These are phyloP conservation scores for Nycticryphes semicollaris DNA, from an alignment of 2,113 vertebrate genomes.

Conservation along the genomic window DNA sequence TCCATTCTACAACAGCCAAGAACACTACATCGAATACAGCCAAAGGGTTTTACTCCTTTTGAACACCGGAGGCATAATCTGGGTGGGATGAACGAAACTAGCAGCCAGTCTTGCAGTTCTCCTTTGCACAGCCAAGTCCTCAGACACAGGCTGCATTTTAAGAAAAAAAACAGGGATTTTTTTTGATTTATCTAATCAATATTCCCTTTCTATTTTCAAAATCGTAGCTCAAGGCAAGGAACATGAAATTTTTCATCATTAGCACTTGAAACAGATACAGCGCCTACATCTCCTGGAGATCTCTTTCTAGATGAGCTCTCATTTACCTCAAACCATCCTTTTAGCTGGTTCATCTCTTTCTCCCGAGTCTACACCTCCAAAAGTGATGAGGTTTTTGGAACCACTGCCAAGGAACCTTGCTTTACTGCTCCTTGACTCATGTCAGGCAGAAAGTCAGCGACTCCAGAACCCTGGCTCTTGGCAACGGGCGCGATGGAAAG, in stretches of 20 bases:
- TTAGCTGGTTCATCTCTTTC: background rate
- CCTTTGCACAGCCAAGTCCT: background rate
- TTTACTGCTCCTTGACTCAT: constrained; percentile 12
- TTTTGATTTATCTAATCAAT: background rate
- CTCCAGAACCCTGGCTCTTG: constrained; percentile 43
- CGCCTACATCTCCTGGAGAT: background rate
- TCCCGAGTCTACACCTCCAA: background rate
- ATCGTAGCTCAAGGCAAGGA: background rate
- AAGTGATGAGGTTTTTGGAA: background rate
- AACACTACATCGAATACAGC: background rate
- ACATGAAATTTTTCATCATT: background rate
- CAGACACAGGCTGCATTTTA: background rate
- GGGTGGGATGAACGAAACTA: background rate
- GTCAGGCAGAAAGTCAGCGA: constrained; percentile 58
- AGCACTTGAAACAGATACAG: background rate
- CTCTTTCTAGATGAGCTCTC: background rate
- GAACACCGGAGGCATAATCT: background rate
- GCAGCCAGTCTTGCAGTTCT: background rate
- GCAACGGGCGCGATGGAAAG: constrained; percentile 32
- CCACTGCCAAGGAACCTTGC: background rate
- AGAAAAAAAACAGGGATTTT: background rate
- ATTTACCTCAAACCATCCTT: background rate
- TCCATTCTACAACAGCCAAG: background rate
- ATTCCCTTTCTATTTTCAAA: background rate
- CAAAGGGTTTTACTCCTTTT: background rate